phyloP scores from a whole-genome alignment of 2,888 invertebrate genomes.

The Polylopha cassiicola region DNA sequence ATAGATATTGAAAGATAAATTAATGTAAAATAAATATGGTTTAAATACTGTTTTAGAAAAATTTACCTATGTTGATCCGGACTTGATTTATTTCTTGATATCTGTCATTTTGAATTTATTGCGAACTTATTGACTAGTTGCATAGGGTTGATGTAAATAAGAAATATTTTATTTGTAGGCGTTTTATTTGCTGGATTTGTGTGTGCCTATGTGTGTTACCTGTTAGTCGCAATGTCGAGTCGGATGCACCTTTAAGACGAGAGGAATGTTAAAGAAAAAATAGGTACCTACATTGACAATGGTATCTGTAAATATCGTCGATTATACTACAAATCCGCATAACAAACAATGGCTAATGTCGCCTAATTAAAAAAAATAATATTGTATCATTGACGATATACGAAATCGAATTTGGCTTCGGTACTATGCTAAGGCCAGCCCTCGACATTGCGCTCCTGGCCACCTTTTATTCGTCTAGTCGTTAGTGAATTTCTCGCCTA shows the following conservation, averaged over 20 bases:
- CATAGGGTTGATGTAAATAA: constrained; percentile 68
- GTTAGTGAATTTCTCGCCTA: constrained; percentile 70
- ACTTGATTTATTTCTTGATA: constrained; percentile 62
- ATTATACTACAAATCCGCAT: too few relatives aligned
- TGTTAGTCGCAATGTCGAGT: constrained; percentile 42
- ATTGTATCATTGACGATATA: too few relatives aligned
- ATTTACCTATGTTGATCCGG: constrained; percentile 74
- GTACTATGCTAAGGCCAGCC: too few relatives aligned
- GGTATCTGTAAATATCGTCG: too few relatives aligned
- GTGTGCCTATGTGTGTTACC: constrained; percentile 58
- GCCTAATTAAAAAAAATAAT: too few relatives aligned
- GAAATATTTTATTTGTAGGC: constrained; percentile 57
- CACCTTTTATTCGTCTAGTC: constrained; percentile 51
- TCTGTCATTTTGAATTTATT: constrained; percentile 58
- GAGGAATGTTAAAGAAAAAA: too few relatives aligned
- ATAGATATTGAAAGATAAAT: constrained; percentile 68
- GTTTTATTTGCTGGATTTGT: constrained; percentile 59
- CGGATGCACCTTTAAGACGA: constrained; percentile 33
- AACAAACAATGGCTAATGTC: too few relatives aligned
- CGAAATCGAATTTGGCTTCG: too few relatives aligned
- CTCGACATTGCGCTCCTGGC: constrained; percentile 26
- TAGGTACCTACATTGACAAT: too few relatives aligned
- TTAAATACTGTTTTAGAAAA: constrained; percentile 75
- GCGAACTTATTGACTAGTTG: constrained; percentile 63
- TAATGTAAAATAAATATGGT: constrained; percentile 68